Evolutionary conservation across 2,113 vertebrate genomes (phyloP).

Genomic region (Leptodactylus fuscus): DNA sequence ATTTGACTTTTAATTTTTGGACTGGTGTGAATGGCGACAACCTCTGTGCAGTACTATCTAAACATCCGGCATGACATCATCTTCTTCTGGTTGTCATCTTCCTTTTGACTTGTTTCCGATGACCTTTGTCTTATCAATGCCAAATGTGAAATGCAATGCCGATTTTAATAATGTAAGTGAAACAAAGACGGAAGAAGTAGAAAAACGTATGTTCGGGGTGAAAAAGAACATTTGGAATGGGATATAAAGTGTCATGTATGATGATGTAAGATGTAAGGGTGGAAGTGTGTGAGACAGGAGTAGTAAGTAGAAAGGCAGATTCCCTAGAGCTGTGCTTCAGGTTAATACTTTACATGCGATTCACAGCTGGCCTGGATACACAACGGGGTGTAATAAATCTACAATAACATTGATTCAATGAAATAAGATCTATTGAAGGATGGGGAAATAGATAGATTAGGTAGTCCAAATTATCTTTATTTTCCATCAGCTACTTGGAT

Average conservation of each 20-base stretch:
- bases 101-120: background rate
- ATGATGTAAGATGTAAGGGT: constrained; percentile 1
- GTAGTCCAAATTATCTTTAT: constrained; percentile 34
- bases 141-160: background rate
- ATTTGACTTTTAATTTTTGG: too few relatives aligned
- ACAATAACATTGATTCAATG: constrained; percentile 26
- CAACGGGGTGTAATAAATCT: constrained; percentile 13
- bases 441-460: constrained; percentile 41
- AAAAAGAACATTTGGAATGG: background rate
- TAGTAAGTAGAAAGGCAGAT: constrained; percentile 4
- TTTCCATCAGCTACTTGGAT: constrained; percentile 37
- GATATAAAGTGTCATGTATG: constrained; percentile 4
- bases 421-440: constrained; percentile 26
- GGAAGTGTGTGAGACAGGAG: background rate
- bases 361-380: constrained; percentile 32
- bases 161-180: background rate
- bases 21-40: too few relatives aligned
- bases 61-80: too few relatives aligned
- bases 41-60: background rate
- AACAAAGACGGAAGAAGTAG: too few relatives aligned
- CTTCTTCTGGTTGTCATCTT: background rate
- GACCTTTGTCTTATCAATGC: background rate
- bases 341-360: constrained; percentile 25
- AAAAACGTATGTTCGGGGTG: background rate
- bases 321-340: background rate